phyloP scores from a whole-genome alignment of 2,888 invertebrate species.

The Noctua janthina region DNA sequence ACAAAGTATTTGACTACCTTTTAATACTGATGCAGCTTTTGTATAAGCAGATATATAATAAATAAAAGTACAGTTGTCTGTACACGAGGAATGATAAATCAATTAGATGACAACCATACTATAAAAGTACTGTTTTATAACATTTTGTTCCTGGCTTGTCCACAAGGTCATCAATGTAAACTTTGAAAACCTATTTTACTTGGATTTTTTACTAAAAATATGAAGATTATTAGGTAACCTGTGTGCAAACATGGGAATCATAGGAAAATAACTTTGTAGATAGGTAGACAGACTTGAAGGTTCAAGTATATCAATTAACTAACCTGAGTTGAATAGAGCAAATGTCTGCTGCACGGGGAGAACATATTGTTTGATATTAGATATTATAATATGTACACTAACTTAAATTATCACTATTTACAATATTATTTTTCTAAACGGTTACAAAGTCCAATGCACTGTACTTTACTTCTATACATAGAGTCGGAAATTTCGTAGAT shows the following conservation, averaged over 20 bases:
- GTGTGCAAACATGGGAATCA: conserved; percentile 18
- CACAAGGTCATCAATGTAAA: not conserved
- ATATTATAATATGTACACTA: conserved; percentile 13
- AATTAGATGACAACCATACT: conserved; percentile 23
- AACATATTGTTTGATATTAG: conserved; percentile 77
- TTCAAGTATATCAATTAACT: conserved; percentile 37
- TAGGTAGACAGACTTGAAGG: not conserved
- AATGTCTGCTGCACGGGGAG: conserved; percentile 83
- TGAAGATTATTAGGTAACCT: conserved; percentile 3
- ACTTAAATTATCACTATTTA: conserved; percentile 60
- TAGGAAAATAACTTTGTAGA: not conserved
- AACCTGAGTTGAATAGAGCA: conserved; percentile 85
- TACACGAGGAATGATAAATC: not conserved
- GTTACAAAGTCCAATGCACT: conserved; percentile 84
- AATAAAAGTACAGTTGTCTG: not conserved
- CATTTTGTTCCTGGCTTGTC: not conserved
- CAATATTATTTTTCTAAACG: conserved; percentile 69
- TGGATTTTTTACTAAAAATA: not conserved
- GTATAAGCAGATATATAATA: not conserved
- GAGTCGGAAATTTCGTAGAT: not conserved
- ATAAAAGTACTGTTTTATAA: conserved; percentile 5
- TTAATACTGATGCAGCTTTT: not conserved
- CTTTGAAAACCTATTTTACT: not conserved
- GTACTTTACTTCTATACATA: conserved; percentile 31
- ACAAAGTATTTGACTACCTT: not conserved